Base-by-base conservation (phyloP, 2,888 invertebrate species). In the Entomobrya proxima region DNA sequence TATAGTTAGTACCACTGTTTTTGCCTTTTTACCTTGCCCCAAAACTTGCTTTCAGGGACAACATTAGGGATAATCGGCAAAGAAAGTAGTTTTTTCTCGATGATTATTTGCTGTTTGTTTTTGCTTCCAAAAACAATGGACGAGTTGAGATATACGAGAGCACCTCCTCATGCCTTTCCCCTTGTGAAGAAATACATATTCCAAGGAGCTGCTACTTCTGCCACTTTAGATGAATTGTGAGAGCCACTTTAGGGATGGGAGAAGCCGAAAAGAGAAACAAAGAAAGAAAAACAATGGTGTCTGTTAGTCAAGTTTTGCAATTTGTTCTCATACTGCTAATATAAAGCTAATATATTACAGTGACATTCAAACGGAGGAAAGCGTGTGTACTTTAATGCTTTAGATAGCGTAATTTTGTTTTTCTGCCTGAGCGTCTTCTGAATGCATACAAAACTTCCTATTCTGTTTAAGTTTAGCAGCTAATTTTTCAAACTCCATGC, bases 301-400 rank as follows among this genome's bases (percentile, higher is more conserved):
- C 69, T 75, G 75, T 75, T 75, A 75, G 75, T 24, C 55, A 75
- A 75, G 74, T 75, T 75, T 55, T 55, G 37, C 55, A 75, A 55
- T 75, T 75, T 55, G 75, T 52, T 75, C 18, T 69, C 69, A 69
- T 44, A 67, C 37, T 61, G 32, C 27, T 4, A 61, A 55, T 55
- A n/a, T n/a, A 55, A 27, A 1, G 21, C 18, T 52, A 52, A 67
- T 67, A 44, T 24, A 67, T 24, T 69, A 47, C 44, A 69, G 15
- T 27, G 21, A 55, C 27, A 9, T 13, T n/a, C n/a, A n/a, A 55
- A 2, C n/a, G 15, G 2, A 47, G 13, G 47, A 47, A 47, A 15
- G 15, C 47, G n/a, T 47, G 13, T 47, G 13, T 9, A 21, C 55
- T 24, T 21, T 55, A 9, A 3, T 7, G 21, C 21, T 18, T 27